A percentile compares a stretch with the other conserved stretches of the same genome.
These are phyloP conservation scores for Pheosia gnoma DNA, from an alignment of 2,888 invertebrate genomes.

Conservation along the genomic window DNA sequence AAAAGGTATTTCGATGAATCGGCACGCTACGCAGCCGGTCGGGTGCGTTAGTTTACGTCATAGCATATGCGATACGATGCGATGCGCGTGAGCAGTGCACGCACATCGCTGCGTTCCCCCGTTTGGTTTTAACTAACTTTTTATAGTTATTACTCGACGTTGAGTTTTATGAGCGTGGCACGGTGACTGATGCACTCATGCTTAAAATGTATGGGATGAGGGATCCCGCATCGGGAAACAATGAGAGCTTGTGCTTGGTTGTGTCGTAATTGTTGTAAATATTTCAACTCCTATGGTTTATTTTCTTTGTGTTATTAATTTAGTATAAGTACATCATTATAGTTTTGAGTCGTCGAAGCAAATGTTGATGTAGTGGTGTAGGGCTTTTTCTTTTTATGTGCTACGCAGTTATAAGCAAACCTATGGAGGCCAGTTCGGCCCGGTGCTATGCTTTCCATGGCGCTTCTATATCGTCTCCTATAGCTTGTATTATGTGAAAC, in stretches of 20 bases:
- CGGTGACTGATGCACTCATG: constrained; percentile 55
- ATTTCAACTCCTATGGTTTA: background rate
- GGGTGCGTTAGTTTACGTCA: constrained; percentile 38
- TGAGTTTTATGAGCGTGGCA: constrained; percentile 55
- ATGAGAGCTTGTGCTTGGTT: constrained; percentile 12
- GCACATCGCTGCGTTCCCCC: constrained; percentile 45
- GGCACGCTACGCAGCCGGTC: constrained; percentile 26
- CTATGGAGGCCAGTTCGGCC: too few relatives aligned
- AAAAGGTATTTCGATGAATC: constrained; percentile 26
- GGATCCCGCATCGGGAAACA: constrained; percentile 20
- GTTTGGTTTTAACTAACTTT: constrained; percentile 52
- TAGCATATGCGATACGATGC: constrained; percentile 39
- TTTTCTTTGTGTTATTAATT: background rate
- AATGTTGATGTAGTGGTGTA: too few relatives aligned
- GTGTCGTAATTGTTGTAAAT: too few relatives aligned
- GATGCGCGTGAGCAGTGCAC: constrained; percentile 38
- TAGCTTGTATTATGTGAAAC: too few relatives aligned
- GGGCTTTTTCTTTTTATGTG: too few relatives aligned
- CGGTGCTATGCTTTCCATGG: too few relatives aligned
- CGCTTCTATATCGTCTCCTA: too few relatives aligned
- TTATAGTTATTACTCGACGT: constrained; percentile 59
- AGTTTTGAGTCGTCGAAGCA: too few relatives aligned
- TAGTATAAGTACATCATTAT: too few relatives aligned
- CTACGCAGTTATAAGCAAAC: too few relatives aligned
- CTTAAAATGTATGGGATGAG: background rate